Evolutionary conservation across 2,888 invertebrate genomes (phyloP).

Genomic region (Andricus quercusramuli): DNA sequence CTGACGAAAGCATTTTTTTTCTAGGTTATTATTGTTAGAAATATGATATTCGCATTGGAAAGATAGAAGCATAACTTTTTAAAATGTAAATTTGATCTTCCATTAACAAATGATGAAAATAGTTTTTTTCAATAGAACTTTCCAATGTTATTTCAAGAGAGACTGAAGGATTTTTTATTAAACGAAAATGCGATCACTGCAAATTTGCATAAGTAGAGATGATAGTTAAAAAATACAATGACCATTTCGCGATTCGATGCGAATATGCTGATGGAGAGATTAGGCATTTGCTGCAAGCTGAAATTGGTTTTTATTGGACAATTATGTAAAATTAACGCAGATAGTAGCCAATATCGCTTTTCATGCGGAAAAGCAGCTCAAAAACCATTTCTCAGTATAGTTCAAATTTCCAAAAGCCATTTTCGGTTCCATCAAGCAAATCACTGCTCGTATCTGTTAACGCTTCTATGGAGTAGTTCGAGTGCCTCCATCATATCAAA

Average conservation of each 20-base stretch:
- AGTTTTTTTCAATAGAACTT: too few relatives aligned
- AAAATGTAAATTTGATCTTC: background rate
- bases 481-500: background rate
- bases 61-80: background rate
- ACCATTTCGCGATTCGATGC: background rate
- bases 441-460: background rate
- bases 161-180: too few relatives aligned
- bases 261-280: background rate
- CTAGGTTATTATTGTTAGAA: too few relatives aligned
- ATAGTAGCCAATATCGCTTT: slow-evolving; percentile 10
- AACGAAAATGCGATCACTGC: background rate
- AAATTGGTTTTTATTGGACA: background rate
- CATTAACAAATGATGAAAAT: background rate
- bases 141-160: too few relatives aligned
- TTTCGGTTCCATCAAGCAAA: background rate
- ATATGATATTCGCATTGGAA: background rate
- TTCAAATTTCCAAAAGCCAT: slow-evolving; percentile 2
- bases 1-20: too few relatives aligned
- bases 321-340: slow-evolving; percentile 14
- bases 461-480: background rate
- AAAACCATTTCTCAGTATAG: slow-evolving; percentile 1
- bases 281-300: background rate
- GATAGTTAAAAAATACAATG: background rate
- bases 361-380: background rate
- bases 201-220: background rate